These are phyloP conservation scores for Drosophila tripunctata DNA, from an alignment of 2,888 invertebrate genomes.

Conservation along the genomic window DNA sequence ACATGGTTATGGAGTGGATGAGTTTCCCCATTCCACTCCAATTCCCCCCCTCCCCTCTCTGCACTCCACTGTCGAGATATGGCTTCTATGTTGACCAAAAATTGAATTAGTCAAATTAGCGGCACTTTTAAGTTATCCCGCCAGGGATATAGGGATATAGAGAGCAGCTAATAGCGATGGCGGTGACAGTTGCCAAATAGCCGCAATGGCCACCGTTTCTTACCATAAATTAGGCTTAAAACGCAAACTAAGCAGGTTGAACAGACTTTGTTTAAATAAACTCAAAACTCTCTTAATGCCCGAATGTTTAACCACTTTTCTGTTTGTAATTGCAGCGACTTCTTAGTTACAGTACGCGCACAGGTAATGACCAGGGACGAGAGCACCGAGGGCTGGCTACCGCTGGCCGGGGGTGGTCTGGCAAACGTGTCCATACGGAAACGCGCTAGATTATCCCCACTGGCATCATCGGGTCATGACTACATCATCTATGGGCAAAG, in stretches of 20 bases:
- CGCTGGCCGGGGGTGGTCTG: constrained; percentile 96
- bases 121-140: constrained; percentile 71
- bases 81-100: constrained; percentile 63
- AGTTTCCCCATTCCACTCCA: not conserved
- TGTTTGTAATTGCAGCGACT: constrained; percentile 88
- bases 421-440: constrained; percentile 96
- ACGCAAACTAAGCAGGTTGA: constrained; percentile 57
- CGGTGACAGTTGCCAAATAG: constrained; percentile 26
- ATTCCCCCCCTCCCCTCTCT: too few relatives aligned
- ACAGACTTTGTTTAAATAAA: not conserved
- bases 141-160: constrained; percentile 57
- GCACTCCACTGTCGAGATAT: too few relatives aligned
- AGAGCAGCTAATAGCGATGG: constrained; percentile 1
- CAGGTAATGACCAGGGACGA: constrained; percentile 99
- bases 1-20: constrained; percentile 3
- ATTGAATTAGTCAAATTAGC: constrained; percentile 73
- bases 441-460: constrained; percentile 86
- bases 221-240: constrained; percentile 54
- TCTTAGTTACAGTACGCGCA: constrained; percentile 98
- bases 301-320: constrained; percentile 21
- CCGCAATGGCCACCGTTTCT: constrained; percentile 46
- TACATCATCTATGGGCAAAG: constrained; percentile 96
- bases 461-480: constrained; percentile 88
- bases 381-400: constrained; percentile 97
- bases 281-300: too few relatives aligned